These are phyloP conservation scores for Aldrovandia affinis DNA, from an alignment of 2,797 vertebrate species.

Conservation along the genomic window DNA sequence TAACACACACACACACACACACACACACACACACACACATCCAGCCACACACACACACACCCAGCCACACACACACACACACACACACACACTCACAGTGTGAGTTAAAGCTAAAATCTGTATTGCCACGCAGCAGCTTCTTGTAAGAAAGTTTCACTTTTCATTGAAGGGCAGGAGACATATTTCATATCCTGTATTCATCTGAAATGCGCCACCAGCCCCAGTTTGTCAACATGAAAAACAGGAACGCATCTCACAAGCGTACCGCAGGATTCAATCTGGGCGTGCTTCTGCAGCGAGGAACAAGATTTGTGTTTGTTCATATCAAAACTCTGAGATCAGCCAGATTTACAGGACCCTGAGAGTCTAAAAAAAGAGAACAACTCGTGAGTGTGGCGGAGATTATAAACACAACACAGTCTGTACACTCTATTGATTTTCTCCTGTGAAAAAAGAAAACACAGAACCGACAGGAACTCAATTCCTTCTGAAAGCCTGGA, in stretches of 20 bases:
- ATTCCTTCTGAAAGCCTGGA: not conserved
- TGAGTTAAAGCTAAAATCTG: not conserved
- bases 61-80: too few species aligned
- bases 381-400: not conserved
- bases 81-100: not conserved
- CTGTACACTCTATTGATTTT: conserved; percentile 4
- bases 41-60: not conserved
- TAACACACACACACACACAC: not conserved
- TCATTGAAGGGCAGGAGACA: not conserved
- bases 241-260: not conserved
- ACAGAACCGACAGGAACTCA: not conserved
- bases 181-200: not conserved
- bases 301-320: not conserved
- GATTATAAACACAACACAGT: conserved; percentile 2
- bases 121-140: not conserved
- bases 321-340: not conserved
- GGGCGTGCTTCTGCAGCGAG: not conserved
- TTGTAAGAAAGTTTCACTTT: not conserved
- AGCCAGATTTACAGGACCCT: not conserved
- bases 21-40: not conserved
- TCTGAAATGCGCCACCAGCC: not conserved
- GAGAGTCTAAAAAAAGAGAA: not conserved
- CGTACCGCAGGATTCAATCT: not conserved
- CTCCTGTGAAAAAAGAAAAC: not conserved
- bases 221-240: not conserved